Base-by-base conservation (phyloP, 1,140 invertebrate genomes). In the Drosophila sucinea region DNA sequence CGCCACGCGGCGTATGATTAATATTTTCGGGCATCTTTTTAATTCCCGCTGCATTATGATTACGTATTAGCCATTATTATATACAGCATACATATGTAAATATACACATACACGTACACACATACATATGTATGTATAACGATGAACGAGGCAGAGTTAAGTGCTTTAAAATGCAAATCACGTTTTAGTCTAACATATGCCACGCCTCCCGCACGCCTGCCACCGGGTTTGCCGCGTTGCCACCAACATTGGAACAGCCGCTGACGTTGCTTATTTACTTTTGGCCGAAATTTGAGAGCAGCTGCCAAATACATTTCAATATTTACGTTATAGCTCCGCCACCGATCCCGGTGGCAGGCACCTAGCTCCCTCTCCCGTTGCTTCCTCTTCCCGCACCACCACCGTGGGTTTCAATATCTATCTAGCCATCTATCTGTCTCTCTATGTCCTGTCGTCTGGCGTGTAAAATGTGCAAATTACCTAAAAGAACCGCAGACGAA, bases 381-480 rank as follows among this genome's bases (percentile, higher is more conserved):
- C 30, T 4, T 38, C 33, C 7, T 6, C 6, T 11, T 6, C 17
- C 32, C n/a, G 11, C 23, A 44, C 40, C 54, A 7, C 40, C 35
- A 38, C n/a, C 38, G n/a, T 47, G n/a, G n/a, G 25, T 44, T 41
- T 41, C 60, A 30, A 47, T 62, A 67, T 80, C 83, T 67, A 89
- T 80, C 73, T 77, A 38, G 10, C 57, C 60, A 67, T 86, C 51
- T 77, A 54, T 67, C 60, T 70, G 29, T 60, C 29, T 29, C 11
- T 30, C 56, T 33, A 25, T 27, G 11, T 64, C 33, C 33, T 47
- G n/a, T 65, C 66, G 70, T 79, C 83, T 72, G 81, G 83, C 84
- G 80, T 85, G 77, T 84, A 90, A 90, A 89, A 89, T 89, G 85
- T 89, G 84, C 84, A 89, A 89, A 89, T 89, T 89, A 90, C 85